These are phyloP conservation scores for Sebastes itinus DNA, from an alignment of 2,797 vertebrate genomes.

Conservation along the genomic window DNA sequence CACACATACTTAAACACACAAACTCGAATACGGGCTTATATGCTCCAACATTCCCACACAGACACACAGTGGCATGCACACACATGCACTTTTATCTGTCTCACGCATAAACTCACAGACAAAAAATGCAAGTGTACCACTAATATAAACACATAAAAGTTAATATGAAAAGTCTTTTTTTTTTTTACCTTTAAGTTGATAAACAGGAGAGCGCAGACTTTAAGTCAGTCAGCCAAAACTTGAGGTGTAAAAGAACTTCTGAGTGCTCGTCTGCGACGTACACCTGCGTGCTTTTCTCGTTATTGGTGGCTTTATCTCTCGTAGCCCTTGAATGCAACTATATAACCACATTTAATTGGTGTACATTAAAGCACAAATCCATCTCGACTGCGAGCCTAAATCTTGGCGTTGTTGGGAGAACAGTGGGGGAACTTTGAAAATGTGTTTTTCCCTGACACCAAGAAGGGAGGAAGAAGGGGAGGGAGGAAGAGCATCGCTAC, in stretches of 20 bases:
- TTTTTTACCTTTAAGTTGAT: constrained; percentile 34
- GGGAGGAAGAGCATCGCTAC: constrained; percentile 46
- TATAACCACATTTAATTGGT: constrained; percentile 73
- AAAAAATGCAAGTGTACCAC: background rate
- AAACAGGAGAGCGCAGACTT: constrained; percentile 46
- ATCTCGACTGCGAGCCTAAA: constrained; percentile 39
- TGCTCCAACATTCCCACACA: background rate
- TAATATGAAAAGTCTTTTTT: constrained; percentile 3
- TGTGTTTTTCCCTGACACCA: constrained; percentile 67
- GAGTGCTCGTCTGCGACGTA: constrained; percentile 3
- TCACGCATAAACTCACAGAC: background rate
- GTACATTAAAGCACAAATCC: constrained; percentile 61
- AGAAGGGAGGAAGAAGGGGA: constrained; percentile 48
- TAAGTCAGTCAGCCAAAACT: constrained; percentile 54
- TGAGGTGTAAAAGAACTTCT: constrained; percentile 15
- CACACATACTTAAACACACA: background rate
- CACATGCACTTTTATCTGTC: background rate
- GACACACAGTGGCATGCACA: background rate
- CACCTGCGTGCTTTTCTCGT: constrained; percentile 31
- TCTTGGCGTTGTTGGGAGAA: constrained; percentile 54
- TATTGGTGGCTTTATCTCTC: constrained; percentile 51
- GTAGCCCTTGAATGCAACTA: constrained; percentile 35
- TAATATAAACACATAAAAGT: constrained; percentile 26
- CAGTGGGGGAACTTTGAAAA: constrained; percentile 70
- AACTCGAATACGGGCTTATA: background rate